Conservation (phyloP, 2,797 vertebrate genomes). For the Tokudaia tokunoshimensis region DNA sequence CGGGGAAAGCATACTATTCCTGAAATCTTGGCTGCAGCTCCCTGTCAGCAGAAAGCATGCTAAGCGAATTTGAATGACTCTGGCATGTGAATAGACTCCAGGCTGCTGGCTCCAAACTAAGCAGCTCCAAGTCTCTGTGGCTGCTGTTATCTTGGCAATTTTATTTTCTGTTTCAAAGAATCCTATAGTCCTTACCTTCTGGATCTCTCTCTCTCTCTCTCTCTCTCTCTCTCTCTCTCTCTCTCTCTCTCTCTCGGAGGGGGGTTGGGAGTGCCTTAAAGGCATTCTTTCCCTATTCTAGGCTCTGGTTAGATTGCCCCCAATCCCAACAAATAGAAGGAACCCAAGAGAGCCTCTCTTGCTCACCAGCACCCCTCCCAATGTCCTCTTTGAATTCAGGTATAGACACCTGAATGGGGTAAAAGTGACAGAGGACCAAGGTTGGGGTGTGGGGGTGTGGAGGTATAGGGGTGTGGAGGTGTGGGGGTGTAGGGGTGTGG, state of each 20-base stretch:
- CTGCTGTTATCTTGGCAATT: slow-evolving; percentile 80
- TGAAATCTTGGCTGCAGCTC: slow-evolving; percentile 75
- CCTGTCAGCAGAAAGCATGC: slow-evolving; percentile 76
- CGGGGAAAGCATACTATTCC: slow-evolving; percentile 69
- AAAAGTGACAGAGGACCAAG: not conserved
- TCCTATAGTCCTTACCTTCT: slow-evolving; percentile 46
- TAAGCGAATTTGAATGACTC: slow-evolving; percentile 82
- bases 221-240: too few species aligned
- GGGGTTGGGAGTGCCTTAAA: not conserved
- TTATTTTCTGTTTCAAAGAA: slow-evolving; percentile 65
- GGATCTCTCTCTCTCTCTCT: too few species aligned
- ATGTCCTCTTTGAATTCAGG: not conserved
- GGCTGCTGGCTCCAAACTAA: slow-evolving; percentile 77
- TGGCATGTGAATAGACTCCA: slow-evolving; percentile 80
- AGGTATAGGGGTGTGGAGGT: not conserved
- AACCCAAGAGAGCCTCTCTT: not conserved
- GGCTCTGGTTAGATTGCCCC: not conserved
- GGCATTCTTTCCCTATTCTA: not conserved
- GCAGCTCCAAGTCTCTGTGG: slow-evolving; percentile 76
- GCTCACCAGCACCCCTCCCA: not conserved
- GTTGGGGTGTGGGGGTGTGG: not conserved
- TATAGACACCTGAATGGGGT: not conserved
- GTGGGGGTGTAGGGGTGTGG: rapidly evolving
- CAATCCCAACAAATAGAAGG: not conserved
- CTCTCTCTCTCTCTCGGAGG: too few species aligned